phyloP scores from a whole-genome alignment of 2,113 vertebrate species.

The Cyphomyrus plagiostoma region DNA sequence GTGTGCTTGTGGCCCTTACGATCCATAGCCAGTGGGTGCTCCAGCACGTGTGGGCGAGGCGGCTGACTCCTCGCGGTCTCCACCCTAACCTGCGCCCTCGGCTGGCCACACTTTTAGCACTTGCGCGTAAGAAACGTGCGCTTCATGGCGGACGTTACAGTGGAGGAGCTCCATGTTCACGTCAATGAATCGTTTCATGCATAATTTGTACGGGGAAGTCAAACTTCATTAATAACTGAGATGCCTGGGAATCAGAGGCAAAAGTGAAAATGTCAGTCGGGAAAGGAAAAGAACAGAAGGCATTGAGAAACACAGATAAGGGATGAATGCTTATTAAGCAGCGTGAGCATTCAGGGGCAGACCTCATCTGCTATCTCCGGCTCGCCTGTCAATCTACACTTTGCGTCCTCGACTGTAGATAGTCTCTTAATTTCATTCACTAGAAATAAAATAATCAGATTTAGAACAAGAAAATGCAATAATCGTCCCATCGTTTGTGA shows the following conservation, averaged over 20 bases:
- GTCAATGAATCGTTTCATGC: not conserved
- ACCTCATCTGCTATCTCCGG: not conserved
- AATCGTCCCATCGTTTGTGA: not conserved
- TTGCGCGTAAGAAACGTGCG: not conserved
- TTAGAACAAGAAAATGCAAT: not conserved
- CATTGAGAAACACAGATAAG: not conserved
- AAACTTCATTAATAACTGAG: not conserved
- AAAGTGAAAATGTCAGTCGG: not conserved
- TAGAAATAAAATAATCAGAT: not conserved
- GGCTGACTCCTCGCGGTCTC: not conserved
- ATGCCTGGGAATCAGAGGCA: not conserved
- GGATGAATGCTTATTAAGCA: slow-evolving; percentile 8
- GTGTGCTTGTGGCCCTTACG: slow-evolving; percentile 40
- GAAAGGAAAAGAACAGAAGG: not conserved
- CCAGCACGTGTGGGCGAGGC: not conserved
- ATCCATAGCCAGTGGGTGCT: not conserved
- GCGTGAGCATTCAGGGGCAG: not conserved
- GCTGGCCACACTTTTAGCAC: not conserved
- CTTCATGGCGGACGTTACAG: not conserved
- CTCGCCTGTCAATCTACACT: not conserved
- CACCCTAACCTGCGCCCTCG: not conserved
- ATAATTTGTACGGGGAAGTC: not conserved
- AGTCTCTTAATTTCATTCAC: not conserved
- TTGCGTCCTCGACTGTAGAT: too few relatives aligned
- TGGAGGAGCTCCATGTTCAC: too few relatives aligned